Percentiles rank a stretch among this genome's conserved stretches.
phyloP scores from a whole-genome alignment of 2,888 invertebrate species.

The Enchytraeus crypticus region DNA sequence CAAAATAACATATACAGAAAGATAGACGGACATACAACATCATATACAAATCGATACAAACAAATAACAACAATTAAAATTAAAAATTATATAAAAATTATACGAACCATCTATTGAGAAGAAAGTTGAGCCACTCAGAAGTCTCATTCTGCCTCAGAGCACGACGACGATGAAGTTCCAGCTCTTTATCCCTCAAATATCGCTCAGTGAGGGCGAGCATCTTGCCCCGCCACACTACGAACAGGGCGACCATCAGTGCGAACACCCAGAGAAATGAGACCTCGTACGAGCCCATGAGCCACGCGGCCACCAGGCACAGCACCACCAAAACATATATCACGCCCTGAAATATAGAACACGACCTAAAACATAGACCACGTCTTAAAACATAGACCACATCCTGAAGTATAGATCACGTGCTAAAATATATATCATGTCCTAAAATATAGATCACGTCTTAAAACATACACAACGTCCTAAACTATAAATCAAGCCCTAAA shows the following conservation, averaged over 20 bases:
- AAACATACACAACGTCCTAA: too few relatives aligned
- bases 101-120: conserved; percentile 53
- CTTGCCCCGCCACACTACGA: conserved; percentile 41
- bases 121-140: conserved; percentile 54
- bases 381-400: too few relatives aligned
- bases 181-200: conserved; percentile 36
- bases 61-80: too few relatives aligned
- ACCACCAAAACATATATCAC: conserved; percentile 40
- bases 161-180: conserved; percentile 49
- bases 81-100: not conserved
- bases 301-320: conserved; percentile 33
- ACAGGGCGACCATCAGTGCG: conserved; percentile 35
- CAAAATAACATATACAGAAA: too few relatives aligned
- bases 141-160: conserved; percentile 53
- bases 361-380: too few relatives aligned
- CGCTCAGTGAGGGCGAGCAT: conserved; percentile 35
- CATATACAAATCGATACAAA: too few relatives aligned
- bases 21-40: too few relatives aligned
- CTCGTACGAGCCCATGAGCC: conserved; percentile 37
- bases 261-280: conserved; percentile 44
- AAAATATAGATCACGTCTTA: too few relatives aligned
- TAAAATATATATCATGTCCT: too few relatives aligned
- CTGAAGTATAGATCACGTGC: too few relatives aligned
- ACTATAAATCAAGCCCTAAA: too few relatives aligned
- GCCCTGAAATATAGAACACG: conserved; percentile 27